A percentile compares a stretch with the other conserved stretches of the same genome.
Evolutionary conservation across 2,797 vertebrate species (phyloP).

Genomic region (Taenioides sp.): DNA sequence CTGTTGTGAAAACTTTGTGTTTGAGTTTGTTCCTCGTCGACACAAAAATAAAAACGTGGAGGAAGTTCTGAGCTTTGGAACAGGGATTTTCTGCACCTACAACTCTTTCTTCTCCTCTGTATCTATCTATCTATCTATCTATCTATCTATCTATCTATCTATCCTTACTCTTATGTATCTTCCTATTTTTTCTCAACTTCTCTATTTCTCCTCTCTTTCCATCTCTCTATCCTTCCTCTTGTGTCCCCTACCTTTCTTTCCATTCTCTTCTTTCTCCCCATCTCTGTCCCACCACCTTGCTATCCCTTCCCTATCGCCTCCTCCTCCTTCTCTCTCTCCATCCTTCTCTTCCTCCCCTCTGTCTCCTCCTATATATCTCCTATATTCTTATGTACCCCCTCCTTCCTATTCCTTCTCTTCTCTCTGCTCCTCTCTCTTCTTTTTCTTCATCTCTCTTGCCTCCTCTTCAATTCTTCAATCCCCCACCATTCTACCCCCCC

Average conservation of each 20-base stretch:
- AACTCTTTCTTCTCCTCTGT: background rate
- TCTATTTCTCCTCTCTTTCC: background rate
- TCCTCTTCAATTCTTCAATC: background rate
- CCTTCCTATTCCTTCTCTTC: no score
- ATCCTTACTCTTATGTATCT: background rate
- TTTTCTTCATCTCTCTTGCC: background rate
- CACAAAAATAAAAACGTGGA: slow-evolving; percentile 5
- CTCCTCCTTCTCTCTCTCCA: no score
- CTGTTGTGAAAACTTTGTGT: background rate
- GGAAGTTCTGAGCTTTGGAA: slow-evolving; percentile 14
- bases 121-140: background rate
- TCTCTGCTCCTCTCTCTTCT: no score
- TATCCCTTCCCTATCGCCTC: no score
- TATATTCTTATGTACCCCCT: no score
- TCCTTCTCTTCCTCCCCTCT: no score
- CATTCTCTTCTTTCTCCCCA: background rate
- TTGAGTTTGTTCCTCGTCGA: background rate
- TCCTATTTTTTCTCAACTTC: background rate
- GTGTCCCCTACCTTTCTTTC: background rate
- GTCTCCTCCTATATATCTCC: no score
- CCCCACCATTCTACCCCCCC: no score
- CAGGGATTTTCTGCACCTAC: slow-evolving; percentile 4
- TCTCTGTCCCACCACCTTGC: background rate
- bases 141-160: slow-evolving; percentile 8
- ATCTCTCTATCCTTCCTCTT: background rate